phyloP scores from a whole-genome alignment of 30 jellyfish, hydroid and myxozoan species.

The Chrysaora quinquecirrha region DNA sequence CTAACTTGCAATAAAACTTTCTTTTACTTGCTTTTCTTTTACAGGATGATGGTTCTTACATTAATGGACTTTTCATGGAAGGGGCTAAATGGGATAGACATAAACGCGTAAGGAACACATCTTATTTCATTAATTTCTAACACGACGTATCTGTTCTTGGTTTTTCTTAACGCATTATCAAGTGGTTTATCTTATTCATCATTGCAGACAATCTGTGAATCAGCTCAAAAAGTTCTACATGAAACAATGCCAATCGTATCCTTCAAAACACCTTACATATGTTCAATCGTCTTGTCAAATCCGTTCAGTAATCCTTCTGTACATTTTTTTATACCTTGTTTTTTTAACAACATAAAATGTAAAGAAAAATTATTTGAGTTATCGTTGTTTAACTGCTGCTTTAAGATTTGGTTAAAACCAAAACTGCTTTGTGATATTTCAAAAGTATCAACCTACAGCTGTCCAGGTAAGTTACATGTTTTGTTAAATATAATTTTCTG shows the following conservation, averaged over 20 bases:
- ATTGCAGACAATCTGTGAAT: constrained; percentile 44
- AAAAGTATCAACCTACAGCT: constrained; percentile 40
- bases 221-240: constrained; percentile 54
- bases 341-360: not conserved
- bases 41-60: constrained; percentile 75
- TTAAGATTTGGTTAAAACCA: constrained; percentile 70
- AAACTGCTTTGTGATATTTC: constrained; percentile 32
- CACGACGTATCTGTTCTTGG: too few relatives aligned
- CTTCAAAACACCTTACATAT: constrained; percentile 6
- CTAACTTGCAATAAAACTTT: not conserved
- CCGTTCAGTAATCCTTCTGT: not conserved
- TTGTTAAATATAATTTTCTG: not conserved
- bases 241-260: constrained; percentile 74
- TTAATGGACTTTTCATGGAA: constrained; percentile 71
- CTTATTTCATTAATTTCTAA: not conserved
- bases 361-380: not conserved
- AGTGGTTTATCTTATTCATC: too few relatives aligned
- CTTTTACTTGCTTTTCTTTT: too few relatives aligned
- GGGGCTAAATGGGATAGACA: constrained; percentile 77
- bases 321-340: not conserved
- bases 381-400: too few relatives aligned
- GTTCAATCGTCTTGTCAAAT: not conserved
- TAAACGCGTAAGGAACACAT: constrained; percentile 36
- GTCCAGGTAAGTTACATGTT: constrained; percentile 41
- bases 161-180: too few relatives aligned